Evolutionary conservation across 2,113 vertebrate genomes (phyloP).

Genomic region (Heterochromis multidens): DNA sequence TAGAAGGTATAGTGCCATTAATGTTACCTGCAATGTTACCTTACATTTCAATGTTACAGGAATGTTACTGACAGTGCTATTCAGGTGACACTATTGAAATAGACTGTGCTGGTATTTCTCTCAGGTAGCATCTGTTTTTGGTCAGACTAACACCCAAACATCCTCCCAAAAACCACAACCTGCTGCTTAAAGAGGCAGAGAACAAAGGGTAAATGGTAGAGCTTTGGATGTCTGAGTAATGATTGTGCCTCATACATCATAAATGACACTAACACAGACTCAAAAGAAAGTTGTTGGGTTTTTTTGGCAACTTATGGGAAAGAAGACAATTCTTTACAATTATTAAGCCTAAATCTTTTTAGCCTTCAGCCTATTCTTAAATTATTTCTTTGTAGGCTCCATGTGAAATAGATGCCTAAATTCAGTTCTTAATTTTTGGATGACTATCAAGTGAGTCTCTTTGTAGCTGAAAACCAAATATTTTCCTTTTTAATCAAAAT

Average conservation of each 20-base stretch:
- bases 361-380: rapidly evolving
- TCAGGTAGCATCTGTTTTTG: not conserved
- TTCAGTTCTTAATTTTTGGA: no score
- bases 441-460: rapidly evolving
- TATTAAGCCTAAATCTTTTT: not conserved
- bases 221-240: not conserved
- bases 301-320: not conserved
- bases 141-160: not conserved
- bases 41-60: no score
- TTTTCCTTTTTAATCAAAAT: rapidly evolving
- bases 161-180: not conserved
- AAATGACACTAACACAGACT: not conserved
- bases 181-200: not conserved
- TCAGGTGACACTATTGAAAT: not conserved
- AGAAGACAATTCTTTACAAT: not conserved
- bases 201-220: not conserved
- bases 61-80: not conserved
- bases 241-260: not conserved
- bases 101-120: not conserved
- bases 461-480: not conserved
- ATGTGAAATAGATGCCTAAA: no score
- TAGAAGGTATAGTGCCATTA: rapidly evolving
- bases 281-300: no score
- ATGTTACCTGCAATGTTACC: not conserved
- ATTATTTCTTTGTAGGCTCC: rapidly evolving